Evolutionary conservation across 2,113 vertebrate species (phyloP).

Genomic region (Sylvicapra grimmia): DNA sequence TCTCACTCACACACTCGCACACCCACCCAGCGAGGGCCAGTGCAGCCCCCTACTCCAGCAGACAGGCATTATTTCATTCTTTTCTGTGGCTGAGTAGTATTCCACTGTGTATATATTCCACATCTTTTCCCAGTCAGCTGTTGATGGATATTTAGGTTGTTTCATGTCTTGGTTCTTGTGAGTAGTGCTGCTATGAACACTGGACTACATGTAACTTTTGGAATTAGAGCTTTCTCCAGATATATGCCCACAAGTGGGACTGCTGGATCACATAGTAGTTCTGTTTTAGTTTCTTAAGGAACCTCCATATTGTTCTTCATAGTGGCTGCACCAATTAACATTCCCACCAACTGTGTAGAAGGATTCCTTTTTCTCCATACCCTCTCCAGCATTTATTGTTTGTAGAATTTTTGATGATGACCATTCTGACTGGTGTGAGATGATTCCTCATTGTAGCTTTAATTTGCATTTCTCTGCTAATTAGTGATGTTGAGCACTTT

Average conservation of each 20-base stretch:
- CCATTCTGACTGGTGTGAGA: not conserved
- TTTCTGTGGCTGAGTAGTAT: not conserved
- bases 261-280: not conserved
- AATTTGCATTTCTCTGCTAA: not conserved
- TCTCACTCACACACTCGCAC: not conserved
- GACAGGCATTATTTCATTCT: not conserved
- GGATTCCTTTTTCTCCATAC: not conserved
- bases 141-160: not conserved
- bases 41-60: not conserved
- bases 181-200: not conserved
- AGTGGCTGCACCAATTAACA: not conserved
- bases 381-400: not conserved
- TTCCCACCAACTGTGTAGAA: not conserved
- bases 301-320: not conserved
- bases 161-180: not conserved
- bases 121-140: not conserved
- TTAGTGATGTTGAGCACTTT: not conserved
- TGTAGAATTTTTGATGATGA: not conserved
- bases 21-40: not conserved
- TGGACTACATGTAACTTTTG: not conserved
- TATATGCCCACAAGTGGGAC: not conserved
- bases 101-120: not conserved
- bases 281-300: not conserved
- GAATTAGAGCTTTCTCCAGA: not conserved
- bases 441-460: not conserved